These are phyloP conservation scores for Acrobasis repandana DNA, from an alignment of 2,888 invertebrate species.

Conservation along the genomic window DNA sequence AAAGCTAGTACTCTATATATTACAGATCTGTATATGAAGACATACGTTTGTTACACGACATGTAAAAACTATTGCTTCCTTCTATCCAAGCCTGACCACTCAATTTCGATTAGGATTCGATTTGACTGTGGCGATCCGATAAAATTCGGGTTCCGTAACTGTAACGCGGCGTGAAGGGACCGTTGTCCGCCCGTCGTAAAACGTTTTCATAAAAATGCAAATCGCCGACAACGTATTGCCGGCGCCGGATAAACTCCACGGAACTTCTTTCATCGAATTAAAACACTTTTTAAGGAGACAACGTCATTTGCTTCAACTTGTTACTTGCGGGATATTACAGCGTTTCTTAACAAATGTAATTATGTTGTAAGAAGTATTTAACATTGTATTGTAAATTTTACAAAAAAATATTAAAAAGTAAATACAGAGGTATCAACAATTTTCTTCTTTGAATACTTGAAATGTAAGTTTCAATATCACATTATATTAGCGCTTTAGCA, in stretches of 20 bases:
- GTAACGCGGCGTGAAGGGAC: slow-evolving; percentile 37
- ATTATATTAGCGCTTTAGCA: too few relatives aligned
- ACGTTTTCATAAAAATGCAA: slow-evolving; percentile 81
- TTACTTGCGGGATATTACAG: slow-evolving; percentile 34
- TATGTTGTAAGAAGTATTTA: slow-evolving; percentile 15
- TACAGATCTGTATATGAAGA: neutral
- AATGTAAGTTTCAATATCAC: too few relatives aligned
- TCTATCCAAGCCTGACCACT: slow-evolving; percentile 20
- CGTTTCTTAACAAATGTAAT: slow-evolving; percentile 28
- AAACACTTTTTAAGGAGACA: slow-evolving; percentile 68
- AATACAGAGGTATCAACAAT: too few relatives aligned
- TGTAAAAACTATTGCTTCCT: slow-evolving; percentile 1
- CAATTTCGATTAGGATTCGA: slow-evolving; percentile 25
- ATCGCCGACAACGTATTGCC: slow-evolving; percentile 71
- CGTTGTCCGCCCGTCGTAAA: slow-evolving; percentile 51
- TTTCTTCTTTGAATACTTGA: too few relatives aligned
- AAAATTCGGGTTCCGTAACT: slow-evolving; percentile 32
- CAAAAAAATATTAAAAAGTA: too few relatives aligned
- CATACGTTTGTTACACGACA: neutral
- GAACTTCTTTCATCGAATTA: slow-evolving; percentile 70
- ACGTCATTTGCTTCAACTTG: slow-evolving; percentile 59
- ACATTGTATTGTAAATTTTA: too few relatives aligned
- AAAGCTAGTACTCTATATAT: too few relatives aligned
- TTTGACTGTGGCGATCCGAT: slow-evolving; percentile 24
- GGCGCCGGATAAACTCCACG: slow-evolving; percentile 47